Conservation (phyloP, 1,140 invertebrate species). For the Cardiocondyla obscurior region DNA sequence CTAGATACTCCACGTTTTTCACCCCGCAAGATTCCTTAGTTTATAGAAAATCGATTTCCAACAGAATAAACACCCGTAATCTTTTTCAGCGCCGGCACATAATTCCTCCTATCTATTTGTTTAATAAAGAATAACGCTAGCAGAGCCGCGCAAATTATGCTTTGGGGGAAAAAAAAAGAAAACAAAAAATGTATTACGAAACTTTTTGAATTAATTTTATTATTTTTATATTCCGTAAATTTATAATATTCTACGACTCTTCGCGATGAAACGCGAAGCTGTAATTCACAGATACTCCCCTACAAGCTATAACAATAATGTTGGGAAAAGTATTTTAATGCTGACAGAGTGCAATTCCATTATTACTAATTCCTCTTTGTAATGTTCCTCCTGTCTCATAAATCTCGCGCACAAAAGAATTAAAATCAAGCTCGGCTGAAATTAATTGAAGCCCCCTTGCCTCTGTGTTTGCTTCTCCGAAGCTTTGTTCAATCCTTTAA, state of each 20-base stretch:
- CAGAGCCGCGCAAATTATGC: background rate
- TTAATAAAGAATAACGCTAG: background rate
- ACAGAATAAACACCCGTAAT: background rate
- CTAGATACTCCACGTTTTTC: background rate
- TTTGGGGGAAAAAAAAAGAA: background rate
- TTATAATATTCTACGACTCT: background rate
- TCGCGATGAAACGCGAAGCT: background rate
- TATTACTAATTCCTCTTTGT: constrained; percentile 14
- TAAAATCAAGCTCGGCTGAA: constrained; percentile 5
- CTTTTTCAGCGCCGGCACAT: background rate
- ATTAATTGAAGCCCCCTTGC: constrained; percentile 22
- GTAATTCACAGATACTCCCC: background rate
- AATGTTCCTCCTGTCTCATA: background rate
- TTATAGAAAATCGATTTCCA: constrained; percentile 2
- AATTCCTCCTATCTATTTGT: background rate
- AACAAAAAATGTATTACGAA: too few relatives aligned
- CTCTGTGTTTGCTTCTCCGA: background rate
- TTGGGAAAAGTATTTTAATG: constrained; percentile 22
- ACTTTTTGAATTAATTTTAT: constrained; percentile 1
- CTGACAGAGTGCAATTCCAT: constrained; percentile 11
- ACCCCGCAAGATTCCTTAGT: constrained; percentile 3
- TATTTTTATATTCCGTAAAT: background rate
- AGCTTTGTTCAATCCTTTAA: background rate
- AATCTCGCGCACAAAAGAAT: constrained; percentile 18
- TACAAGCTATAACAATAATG: constrained; percentile 9